Evolutionary conservation across 2,113 vertebrate species (phyloP).

Genomic region (Cyanoderma ruficeps): DNA sequence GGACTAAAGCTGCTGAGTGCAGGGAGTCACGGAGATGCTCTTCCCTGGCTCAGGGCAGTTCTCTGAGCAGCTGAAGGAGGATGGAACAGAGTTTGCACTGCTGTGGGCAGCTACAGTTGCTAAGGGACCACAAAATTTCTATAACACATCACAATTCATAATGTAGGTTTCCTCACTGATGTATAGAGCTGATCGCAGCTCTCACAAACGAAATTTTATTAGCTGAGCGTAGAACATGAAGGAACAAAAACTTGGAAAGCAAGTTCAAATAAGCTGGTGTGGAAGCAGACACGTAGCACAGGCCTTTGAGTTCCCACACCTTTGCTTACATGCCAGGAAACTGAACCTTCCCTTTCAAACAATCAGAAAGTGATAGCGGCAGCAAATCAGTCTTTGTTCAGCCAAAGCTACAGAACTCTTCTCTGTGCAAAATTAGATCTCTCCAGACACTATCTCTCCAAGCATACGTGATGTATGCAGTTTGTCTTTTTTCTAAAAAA

Average conservation of each 20-base stretch:
- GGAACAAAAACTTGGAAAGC: neutral
- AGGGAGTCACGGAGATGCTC: neutral
- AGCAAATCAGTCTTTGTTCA: neutral
- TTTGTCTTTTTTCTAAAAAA: slow-evolving; percentile 23
- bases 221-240: neutral
- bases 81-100: neutral
- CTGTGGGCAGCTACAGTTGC: neutral
- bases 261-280: neutral
- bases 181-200: neutral
- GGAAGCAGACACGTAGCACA: neutral
- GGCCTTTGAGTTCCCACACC: neutral
- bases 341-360: neutral
- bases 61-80: neutral
- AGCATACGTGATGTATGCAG: neutral
- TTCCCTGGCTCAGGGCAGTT: neutral
- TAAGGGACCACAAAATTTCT: neutral
- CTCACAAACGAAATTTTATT: neutral
- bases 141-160: accelerated
- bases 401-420: neutral
- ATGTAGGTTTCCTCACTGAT: neutral
- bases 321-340: neutral
- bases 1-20: neutral
- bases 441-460: neutral
- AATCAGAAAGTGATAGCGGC: neutral
- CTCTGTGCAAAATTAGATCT: neutral